Percentiles rank a stretch among this genome's conserved stretches.
phyloP scores from a whole-genome alignment of 2,113 vertebrate species.

The Prochilodus magdalenae region DNA sequence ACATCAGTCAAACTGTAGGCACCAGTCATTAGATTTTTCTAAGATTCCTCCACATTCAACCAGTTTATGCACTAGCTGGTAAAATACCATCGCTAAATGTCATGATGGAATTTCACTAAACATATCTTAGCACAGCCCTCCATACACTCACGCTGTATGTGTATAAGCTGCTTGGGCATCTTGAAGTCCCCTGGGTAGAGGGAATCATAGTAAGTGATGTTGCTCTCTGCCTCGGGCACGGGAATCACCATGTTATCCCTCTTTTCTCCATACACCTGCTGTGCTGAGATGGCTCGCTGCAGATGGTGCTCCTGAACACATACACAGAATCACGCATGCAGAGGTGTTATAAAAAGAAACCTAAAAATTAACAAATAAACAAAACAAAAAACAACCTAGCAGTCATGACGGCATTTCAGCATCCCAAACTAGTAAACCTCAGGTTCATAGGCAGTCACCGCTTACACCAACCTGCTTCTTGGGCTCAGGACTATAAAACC shows the following conservation, averaged over 20 bases:
- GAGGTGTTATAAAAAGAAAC: background rate
- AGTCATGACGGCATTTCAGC: no score
- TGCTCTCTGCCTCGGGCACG: constrained; percentile 97
- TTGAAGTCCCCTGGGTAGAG: constrained; percentile 99
- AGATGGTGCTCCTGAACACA: constrained; percentile 93
- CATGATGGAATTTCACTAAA: background rate
- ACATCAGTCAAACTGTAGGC: no score
- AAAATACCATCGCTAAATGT: no score
- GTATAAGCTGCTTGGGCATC: constrained; percentile 99
- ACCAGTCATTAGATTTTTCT: no score
- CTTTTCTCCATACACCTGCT: constrained; percentile 99
- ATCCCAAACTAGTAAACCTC: no score
- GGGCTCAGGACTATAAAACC: no score
- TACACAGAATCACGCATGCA: background rate
- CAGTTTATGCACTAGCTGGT: no score
- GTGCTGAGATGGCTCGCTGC: constrained; percentile 97
- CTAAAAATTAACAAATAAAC: no score
- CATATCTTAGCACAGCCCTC: background rate
- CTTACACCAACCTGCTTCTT: no score
- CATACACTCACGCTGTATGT: constrained; percentile 83
- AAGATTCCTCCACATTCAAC: no score
- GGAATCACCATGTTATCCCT: constrained; percentile 99
- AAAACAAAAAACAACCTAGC: no score
- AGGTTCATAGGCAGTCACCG: no score
- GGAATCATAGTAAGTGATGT: constrained; percentile 98